phyloP scores from a whole-genome alignment of 2,888 invertebrate species.

The Lepetodrilus schrolli region DNA sequence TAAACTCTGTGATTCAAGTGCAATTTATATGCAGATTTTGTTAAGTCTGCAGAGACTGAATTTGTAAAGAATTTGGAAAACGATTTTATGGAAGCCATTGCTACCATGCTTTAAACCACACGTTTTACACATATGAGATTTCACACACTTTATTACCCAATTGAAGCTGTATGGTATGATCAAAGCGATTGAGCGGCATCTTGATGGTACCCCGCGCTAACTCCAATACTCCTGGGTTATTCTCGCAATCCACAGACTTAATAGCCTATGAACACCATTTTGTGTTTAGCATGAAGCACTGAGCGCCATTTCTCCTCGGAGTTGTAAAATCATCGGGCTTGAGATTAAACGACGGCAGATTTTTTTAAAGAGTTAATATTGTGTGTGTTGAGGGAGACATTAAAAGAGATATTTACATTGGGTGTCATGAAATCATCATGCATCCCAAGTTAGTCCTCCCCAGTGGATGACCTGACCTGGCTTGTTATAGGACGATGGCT shows the following conservation, averaged over 20 bases:
- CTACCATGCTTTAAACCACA: neutral
- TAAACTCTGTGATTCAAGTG: constrained; percentile 20
- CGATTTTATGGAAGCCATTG: constrained; percentile 9
- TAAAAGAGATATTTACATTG: too few species aligned
- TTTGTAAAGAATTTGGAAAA: constrained; percentile 17
- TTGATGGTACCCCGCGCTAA: neutral
- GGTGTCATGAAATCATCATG: too few species aligned
- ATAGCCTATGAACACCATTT: constrained; percentile 6
- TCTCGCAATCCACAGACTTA: neutral
- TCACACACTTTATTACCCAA: constrained; percentile 20
- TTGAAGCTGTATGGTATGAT: constrained; percentile 16
- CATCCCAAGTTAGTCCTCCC: too few species aligned
- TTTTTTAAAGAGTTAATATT: neutral
- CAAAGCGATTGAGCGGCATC: neutral
- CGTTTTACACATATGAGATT: constrained; percentile 21
- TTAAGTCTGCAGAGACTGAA: neutral
- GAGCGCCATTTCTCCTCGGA: neutral
- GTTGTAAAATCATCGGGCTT: neutral
- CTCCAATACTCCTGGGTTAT: neutral
- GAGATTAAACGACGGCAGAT: neutral
- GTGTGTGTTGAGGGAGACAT: too few species aligned
- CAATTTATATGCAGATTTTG: constrained; percentile 23
- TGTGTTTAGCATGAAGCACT: neutral
- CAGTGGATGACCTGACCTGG: too few species aligned
- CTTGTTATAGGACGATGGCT: too few species aligned